These are phyloP conservation scores for Nomada ruficornis DNA, from an alignment of 2,888 invertebrate genomes.

Conservation along the genomic window DNA sequence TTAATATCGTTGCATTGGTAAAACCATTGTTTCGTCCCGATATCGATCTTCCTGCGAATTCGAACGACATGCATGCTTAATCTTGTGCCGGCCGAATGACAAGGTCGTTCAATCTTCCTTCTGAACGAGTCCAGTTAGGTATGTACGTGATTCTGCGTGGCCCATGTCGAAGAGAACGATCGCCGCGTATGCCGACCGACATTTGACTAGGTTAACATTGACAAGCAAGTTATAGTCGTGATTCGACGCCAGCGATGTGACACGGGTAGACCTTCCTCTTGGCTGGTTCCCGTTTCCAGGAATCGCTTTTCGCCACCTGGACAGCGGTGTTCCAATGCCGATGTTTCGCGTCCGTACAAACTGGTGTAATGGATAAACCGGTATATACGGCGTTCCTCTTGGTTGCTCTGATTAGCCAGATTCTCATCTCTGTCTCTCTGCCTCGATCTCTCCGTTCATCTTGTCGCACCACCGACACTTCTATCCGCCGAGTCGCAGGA, in stretches of 20 bases:
- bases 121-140: conserved; percentile 47
- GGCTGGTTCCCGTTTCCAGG: conserved; percentile 27
- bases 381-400: conserved; percentile 18
- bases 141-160: conserved; percentile 11
- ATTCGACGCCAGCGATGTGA: conserved; percentile 45
- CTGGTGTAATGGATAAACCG: conserved; percentile 61
- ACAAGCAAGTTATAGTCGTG: conserved; percentile 61
- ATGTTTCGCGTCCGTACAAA: conserved; percentile 53
- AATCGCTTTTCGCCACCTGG: conserved; percentile 31
- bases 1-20: conserved; percentile 66
- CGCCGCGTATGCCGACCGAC: conserved; percentile 51
- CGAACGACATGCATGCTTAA: conserved; percentile 67
- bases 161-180: conserved; percentile 51
- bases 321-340: conserved; percentile 44
- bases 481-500: conserved; percentile 30
- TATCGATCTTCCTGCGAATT: conserved; percentile 71
- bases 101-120: conserved; percentile 66
- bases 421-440: background rate
- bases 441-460: background rate
- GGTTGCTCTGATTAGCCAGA: background rate
- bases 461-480: background rate
- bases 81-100: conserved; percentile 67
- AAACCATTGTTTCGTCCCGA: conserved; percentile 64
- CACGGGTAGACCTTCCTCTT: conserved; percentile 24
- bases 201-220: conserved; percentile 63